These are phyloP conservation scores for Heterodera filipjevi DNA, from an alignment of 2,888 invertebrate genomes.

Conservation along the genomic window DNA sequence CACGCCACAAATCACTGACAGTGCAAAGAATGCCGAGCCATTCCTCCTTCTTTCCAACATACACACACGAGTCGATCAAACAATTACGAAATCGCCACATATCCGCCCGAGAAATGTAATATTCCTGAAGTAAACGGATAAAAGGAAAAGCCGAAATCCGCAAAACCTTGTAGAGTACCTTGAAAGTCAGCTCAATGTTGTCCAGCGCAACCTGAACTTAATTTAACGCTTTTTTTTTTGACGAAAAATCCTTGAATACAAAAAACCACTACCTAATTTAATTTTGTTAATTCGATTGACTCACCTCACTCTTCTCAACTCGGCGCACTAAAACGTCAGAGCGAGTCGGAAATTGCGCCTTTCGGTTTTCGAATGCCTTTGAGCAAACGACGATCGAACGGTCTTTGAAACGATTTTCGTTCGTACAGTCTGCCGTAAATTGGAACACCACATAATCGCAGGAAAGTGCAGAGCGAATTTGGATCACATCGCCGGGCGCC, in stretches of 20 bases:
- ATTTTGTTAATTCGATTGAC: too few species aligned
- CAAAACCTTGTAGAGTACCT: constrained; percentile 64
- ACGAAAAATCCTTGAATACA: neutral
- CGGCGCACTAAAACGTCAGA: constrained; percentile 39
- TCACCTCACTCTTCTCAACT: constrained; percentile 35
- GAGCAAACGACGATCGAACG: constrained; percentile 37
- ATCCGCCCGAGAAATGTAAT: constrained; percentile 95
- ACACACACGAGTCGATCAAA: constrained; percentile 84
- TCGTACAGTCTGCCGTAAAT: constrained; percentile 35
- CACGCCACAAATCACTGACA: constrained; percentile 45
- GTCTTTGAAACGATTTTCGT: constrained; percentile 39
- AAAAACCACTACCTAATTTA: too few species aligned
- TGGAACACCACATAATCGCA: constrained; percentile 38
- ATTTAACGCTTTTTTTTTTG: neutral
- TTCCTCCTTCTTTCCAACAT: constrained; percentile 90
- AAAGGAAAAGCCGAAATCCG: neutral
- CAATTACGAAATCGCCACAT: constrained; percentile 95
- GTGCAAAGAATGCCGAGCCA: constrained; percentile 77
- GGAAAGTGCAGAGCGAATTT: constrained; percentile 33
- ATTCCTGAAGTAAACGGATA: constrained; percentile 71
- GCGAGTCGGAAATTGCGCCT: constrained; percentile 38
- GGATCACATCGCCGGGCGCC: constrained; percentile 36
- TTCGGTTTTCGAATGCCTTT: constrained; percentile 40
- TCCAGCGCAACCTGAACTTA: constrained; percentile 72
- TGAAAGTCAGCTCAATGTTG: constrained; percentile 93